Conservation (phyloP, 1,140 invertebrate species). For the Leptopilina boulardi region DNA sequence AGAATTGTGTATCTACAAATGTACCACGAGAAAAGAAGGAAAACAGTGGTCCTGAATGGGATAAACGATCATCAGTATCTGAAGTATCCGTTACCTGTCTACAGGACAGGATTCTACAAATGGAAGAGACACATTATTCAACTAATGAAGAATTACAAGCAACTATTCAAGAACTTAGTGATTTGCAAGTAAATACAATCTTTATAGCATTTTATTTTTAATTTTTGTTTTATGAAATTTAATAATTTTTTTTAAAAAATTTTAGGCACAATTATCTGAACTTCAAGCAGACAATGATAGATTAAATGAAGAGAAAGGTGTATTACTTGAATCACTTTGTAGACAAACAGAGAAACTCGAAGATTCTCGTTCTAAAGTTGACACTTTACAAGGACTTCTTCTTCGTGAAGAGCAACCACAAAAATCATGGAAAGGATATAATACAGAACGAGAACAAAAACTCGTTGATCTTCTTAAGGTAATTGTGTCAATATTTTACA, state of each 20-base stretch:
- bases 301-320: constrained; percentile 90
- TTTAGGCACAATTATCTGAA: constrained; percentile 85
- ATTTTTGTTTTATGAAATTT: not conserved
- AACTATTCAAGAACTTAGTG: constrained; percentile 93
- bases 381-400: constrained; percentile 84
- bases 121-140: constrained; percentile 80
- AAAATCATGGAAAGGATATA: constrained; percentile 71
- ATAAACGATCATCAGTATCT: constrained; percentile 89
- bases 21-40: constrained; percentile 79
- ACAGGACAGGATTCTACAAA: constrained; percentile 92
- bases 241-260: constrained; percentile 25
- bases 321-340: constrained; percentile 93
- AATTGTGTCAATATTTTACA: too few species aligned
- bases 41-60: constrained; percentile 88
- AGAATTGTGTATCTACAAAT: constrained; percentile 62
- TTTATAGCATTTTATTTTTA: not conserved
- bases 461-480: constrained; percentile 90
- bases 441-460: constrained; percentile 87
- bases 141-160: constrained; percentile 98
- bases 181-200: constrained; percentile 80
- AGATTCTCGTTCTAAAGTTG: constrained; percentile 85
- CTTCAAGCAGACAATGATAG: constrained; percentile 92
- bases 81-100: constrained; percentile 94
- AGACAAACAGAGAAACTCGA: constrained; percentile 94
- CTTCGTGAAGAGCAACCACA: constrained; percentile 82